Conservation (phyloP, 2,797 vertebrate genomes). For the Spheniscus humboldti region DNA sequence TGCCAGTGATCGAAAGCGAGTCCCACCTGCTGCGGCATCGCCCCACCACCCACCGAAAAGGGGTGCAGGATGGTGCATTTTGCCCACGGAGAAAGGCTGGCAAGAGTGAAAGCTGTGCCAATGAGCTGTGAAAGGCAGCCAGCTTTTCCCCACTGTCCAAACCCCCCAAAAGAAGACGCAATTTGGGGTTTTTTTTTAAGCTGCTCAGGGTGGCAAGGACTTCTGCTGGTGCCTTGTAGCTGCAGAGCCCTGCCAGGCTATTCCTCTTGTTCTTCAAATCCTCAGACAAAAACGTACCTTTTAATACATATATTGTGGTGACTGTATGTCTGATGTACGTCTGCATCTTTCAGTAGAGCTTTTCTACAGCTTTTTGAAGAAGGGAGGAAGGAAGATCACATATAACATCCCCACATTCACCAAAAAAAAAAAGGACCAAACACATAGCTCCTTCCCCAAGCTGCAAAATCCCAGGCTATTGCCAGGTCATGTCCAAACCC, state of each 20-base stretch:
- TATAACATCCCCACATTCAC: background rate
- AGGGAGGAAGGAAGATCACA: background rate
- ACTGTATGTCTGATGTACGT: background rate
- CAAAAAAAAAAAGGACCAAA: background rate
- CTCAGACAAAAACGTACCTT: background rate
- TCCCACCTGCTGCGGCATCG: background rate
- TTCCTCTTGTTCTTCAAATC: background rate
- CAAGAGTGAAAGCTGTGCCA: background rate
- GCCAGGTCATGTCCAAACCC: accelerated
- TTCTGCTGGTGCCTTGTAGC: background rate
- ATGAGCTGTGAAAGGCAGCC: background rate
- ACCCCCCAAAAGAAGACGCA: background rate
- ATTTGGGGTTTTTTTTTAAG: background rate
- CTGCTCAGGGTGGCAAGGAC: background rate
- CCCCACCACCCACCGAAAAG: accelerated
- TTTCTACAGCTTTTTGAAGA: background rate
- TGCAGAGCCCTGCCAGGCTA: background rate
- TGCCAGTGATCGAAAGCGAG: accelerated
- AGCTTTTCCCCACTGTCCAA: background rate
- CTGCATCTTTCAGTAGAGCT: background rate
- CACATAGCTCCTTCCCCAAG: background rate
- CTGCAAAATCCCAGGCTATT: background rate
- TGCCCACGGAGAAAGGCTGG: background rate
- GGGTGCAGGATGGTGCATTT: background rate
- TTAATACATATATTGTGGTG: background rate